phyloP scores from a whole-genome alignment of 92 coral and sea anemone genomes.

The Paragorgia papillata region DNA sequence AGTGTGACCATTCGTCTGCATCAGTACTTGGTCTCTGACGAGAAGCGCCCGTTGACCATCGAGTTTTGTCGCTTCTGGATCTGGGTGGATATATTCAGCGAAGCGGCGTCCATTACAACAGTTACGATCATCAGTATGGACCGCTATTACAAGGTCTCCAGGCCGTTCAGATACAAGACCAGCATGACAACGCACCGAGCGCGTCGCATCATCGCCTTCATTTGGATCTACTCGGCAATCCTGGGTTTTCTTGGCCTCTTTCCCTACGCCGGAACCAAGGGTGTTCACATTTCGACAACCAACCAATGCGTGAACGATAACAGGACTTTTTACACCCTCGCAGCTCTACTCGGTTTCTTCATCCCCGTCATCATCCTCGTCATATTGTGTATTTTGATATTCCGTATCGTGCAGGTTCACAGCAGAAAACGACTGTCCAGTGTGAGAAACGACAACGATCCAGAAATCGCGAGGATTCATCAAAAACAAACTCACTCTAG shows the following conservation, averaged over 20 bases:
- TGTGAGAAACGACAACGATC: conserved; percentile 1
- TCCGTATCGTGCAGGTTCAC: conserved; percentile 36
- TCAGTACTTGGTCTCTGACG: neutral
- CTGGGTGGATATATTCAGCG: conserved; percentile 39
- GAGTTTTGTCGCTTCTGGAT: conserved; percentile 45
- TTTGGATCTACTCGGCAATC: conserved; percentile 79
- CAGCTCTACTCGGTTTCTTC: conserved; percentile 44
- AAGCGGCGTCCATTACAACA: conserved; percentile 35
- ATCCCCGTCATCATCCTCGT: conserved; percentile 32
- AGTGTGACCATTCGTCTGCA: conserved; percentile 44
- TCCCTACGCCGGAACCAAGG: conserved; percentile 35
- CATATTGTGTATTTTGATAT: conserved; percentile 34
- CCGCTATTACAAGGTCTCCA: conserved; percentile 34
- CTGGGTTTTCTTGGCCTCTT: conserved; percentile 32
- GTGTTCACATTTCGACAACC: conserved; percentile 14
- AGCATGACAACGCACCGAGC: conserved; percentile 32
- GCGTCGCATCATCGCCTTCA: conserved; percentile 45
- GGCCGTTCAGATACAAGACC: conserved; percentile 37
- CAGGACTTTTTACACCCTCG: conserved; percentile 42
- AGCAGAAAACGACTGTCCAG: conserved; percentile 19
- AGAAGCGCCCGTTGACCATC: conserved; percentile 13
- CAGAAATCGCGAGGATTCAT: conserved; percentile 21
- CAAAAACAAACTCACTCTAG: conserved; percentile 59
- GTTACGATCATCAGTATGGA: conserved; percentile 43
- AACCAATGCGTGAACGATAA: conserved; percentile 33